Percentiles rank a stretch among this genome's conserved stretches.
Evolutionary conservation across 2,888 invertebrate genomes (phyloP).

Genomic region (Mongoloraphidia duomilia): DNA sequence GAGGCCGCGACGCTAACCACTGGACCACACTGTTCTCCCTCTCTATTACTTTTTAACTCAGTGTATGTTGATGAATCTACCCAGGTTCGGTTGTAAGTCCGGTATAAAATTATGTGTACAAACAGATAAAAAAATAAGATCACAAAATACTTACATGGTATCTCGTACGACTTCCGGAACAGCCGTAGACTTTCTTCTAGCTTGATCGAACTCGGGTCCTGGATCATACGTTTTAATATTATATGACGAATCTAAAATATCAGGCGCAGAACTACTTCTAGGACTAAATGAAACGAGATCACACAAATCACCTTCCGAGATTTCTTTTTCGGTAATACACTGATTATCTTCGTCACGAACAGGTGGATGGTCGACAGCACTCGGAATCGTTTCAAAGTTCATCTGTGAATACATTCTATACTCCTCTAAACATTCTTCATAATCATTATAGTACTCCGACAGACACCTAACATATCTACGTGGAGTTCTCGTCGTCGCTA

Average conservation of each 20-base stretch:
- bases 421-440: constrained; percentile 44
- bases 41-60: no score
- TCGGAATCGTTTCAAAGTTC: neutral
- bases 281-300: constrained; percentile 26
- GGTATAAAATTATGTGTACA: neutral
- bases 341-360: constrained; percentile 22
- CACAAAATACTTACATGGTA: constrained; percentile 14
- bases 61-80: no score
- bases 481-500: constrained; percentile 6
- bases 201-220: constrained; percentile 30
- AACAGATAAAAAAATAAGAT: neutral
- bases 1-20: no score
- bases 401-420: constrained; percentile 23
- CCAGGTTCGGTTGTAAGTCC: no score
- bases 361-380: constrained; percentile 19
- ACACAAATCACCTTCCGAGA: constrained; percentile 25
- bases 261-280: constrained; percentile 40
- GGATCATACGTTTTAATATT: constrained; percentile 30
- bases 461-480: constrained; percentile 22
- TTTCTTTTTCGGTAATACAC: constrained; percentile 21
- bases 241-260: constrained; percentile 27
- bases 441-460: constrained; percentile 48
- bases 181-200: constrained; percentile 39
- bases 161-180: constrained; percentile 18
- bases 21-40: no score